Evolutionary conservation across 2,797 vertebrate species (phyloP).

Genomic region (Xenops minutus): DNA sequence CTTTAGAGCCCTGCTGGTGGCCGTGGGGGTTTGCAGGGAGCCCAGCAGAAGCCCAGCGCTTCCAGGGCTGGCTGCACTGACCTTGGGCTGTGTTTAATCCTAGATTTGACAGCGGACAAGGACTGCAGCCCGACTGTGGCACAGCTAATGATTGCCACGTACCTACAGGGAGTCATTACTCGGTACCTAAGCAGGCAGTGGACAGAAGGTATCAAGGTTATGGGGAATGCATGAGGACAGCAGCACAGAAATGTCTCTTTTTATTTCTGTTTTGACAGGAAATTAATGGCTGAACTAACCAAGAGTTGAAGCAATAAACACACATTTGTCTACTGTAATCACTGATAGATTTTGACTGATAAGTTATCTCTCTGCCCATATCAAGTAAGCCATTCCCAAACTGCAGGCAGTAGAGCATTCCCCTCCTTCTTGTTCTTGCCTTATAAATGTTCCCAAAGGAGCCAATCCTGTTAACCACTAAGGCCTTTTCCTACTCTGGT

Average conservation of each 20-base stretch:
- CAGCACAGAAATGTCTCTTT: neutral
- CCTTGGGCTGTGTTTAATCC: neutral
- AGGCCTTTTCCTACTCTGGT: neutral
- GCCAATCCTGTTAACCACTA: neutral
- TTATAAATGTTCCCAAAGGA: neutral
- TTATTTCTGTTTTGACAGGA: neutral
- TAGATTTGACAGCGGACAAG: neutral
- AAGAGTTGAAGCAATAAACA: neutral
- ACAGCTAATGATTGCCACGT: neutral
- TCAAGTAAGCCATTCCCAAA: neutral
- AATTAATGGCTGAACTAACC: neutral
- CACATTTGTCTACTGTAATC: neutral
- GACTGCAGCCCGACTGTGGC: neutral
- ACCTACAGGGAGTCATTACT: neutral
- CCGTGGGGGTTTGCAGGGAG: neutral
- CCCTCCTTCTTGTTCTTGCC: neutral
- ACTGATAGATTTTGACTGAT: neutral
- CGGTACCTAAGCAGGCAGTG: neutral
- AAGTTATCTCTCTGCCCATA: neutral
- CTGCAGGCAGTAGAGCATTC: neutral
- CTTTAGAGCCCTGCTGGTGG: neutral
- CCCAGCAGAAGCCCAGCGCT: neutral
- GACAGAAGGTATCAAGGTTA: neutral
- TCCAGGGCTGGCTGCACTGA: neutral
- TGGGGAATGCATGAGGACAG: neutral